Evolutionary conservation across 2,797 vertebrate genomes (phyloP), one percentile per base, ranked within the genome.

Genomic region (Phoxinus dragarum): DNA sequence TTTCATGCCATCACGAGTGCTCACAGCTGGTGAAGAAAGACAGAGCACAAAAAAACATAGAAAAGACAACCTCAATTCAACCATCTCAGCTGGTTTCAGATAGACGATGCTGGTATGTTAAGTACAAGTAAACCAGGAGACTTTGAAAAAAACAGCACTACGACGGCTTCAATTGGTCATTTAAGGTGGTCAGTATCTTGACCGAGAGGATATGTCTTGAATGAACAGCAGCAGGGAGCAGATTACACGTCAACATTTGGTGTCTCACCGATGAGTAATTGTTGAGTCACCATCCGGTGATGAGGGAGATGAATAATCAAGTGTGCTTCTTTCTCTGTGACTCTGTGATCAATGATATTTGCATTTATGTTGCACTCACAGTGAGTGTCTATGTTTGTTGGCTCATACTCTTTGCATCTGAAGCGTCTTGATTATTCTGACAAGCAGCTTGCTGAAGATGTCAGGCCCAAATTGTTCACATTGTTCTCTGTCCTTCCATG

Each of bases 251-350:
- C 90, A 90, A 91, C 90, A 87, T 92, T 89, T 90, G 92, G 80
- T 88, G 87, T 91, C 84, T 80, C 89, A 90, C 89, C 89, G 88
- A 91, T 88, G 88, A 93, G 85, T 90, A 91, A 92, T 92, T 93
- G 92, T 94, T 90, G 90, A 91, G 91, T 94, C 90, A 90, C 88
- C 82, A 86, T 84, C 80, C 89, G 90, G 89, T 90, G 82, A 88
- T 85, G 82, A 80, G 84, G 86, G 47, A 80, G 47, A 47, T 81
- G 73, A 86, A 80, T 82, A 69, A 85, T 69, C 75, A 87, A 76
- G 72, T 59, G 7, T 42, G 36, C 36, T 78, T 74, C 67, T 81
- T 42, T 10, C 49, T 80, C 79, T n/a, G 38, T 74, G 61, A 69
- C n/a, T 84, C 38, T 42, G 49, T 42, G 74, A 84, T 84, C 74